Conservation (phyloP, 2,797 vertebrate species). For the Myotis vivesi region DNA sequence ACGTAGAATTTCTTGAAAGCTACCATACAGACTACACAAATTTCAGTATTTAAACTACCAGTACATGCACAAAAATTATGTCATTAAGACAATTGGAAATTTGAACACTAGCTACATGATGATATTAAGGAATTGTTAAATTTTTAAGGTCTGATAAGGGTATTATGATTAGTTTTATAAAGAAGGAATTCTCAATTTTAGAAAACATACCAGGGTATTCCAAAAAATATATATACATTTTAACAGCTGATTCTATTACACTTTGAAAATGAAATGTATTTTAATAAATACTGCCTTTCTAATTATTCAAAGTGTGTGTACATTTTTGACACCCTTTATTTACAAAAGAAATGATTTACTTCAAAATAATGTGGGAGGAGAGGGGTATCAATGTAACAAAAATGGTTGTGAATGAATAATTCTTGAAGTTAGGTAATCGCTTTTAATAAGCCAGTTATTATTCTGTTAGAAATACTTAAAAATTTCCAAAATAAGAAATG, state of each 20-base stretch:
- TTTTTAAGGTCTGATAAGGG: not conserved
- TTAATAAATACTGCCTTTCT: too few relatives aligned
- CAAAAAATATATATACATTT: too few relatives aligned
- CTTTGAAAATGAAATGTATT: too few relatives aligned
- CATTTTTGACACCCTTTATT: not conserved
- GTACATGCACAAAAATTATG: not conserved
- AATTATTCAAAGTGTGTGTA: too few relatives aligned
- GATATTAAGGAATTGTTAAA: slow-evolving; percentile 7
- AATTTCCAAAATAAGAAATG: not conserved
- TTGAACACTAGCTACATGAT: not conserved
- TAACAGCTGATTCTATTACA: too few relatives aligned
- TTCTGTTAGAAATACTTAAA: slow-evolving; percentile 34
- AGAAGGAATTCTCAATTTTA: slow-evolving; percentile 18
- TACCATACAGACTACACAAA: not conserved
- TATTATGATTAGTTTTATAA: slow-evolving; percentile 1
- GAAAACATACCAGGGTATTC: not conserved
- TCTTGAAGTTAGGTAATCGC: not conserved
- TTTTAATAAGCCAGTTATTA: slow-evolving; percentile 46
- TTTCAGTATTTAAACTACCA: slow-evolving; percentile 45
- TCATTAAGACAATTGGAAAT: not conserved
- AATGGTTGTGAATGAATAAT: not conserved
- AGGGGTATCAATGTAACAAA: not conserved
- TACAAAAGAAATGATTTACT: slow-evolving; percentile 50
- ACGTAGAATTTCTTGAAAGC: slow-evolving; percentile 25
- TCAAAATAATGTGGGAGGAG: not conserved